These are phyloP conservation scores for Macquaria ambigua DNA, from an alignment of 2,113 vertebrate species.

Conservation along the genomic window DNA sequence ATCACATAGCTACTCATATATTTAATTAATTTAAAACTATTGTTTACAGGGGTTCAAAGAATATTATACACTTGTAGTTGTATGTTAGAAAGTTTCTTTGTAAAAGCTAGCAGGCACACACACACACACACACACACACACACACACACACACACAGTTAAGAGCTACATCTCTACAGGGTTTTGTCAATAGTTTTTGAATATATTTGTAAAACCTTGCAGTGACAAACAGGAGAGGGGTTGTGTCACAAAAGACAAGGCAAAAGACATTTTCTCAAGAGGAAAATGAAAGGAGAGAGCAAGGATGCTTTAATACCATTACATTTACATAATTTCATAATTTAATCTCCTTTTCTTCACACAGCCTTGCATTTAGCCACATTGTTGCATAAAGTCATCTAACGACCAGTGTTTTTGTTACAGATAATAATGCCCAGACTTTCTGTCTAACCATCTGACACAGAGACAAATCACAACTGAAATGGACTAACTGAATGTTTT, in stretches of 20 bases:
- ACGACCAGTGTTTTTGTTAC: conserved; percentile 12
- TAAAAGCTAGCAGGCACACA: not conserved
- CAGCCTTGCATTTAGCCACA: conserved; percentile 7
- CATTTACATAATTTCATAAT: not conserved
- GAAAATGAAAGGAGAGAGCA: not conserved
- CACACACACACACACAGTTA: not conserved
- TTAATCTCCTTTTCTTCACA: conserved; percentile 19
- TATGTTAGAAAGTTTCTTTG: not conserved
- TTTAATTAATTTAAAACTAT: conserved; percentile 24
- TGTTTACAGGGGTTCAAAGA: conserved; percentile 25
- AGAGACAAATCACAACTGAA: conserved; percentile 5
- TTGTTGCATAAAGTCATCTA: conserved; percentile 39
- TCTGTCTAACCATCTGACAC: conserved; percentile 9
- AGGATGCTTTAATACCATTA: conserved; percentile 8
- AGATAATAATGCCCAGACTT: conserved; percentile 52
- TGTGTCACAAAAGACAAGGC: not conserved
- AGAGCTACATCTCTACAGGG: not conserved
- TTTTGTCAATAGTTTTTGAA: not conserved
- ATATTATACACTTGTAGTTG: not conserved
- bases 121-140: not conserved
- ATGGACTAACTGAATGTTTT: not conserved
- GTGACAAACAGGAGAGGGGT: not conserved
- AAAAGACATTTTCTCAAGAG: not conserved
- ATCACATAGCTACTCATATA: not conserved
- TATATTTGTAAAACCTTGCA: not conserved